Evolutionary conservation across 2,797 vertebrate genomes (phyloP), one percentile per base, ranked within the genome.

Genomic region (Delichon dasypus): DNA sequence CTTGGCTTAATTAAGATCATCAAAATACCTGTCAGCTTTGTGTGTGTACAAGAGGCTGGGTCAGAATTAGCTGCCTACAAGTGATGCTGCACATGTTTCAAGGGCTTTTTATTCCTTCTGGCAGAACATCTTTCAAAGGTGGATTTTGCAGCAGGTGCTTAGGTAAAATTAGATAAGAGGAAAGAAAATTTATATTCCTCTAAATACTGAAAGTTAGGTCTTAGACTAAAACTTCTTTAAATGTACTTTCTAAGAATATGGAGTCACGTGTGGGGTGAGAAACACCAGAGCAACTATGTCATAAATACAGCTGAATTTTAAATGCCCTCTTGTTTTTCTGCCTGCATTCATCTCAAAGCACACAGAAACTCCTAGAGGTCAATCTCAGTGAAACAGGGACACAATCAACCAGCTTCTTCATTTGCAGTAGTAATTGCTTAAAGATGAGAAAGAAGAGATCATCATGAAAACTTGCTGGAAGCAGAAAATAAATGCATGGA

Each of bases 1-100:
- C 45, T 71, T 85, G 29, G 23, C 27, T 83, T 93, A 87, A 93
- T 93, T 89, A 92, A 85, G 89, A 73, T 10, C 42, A 71, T 53
- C 77, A 71, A 54, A 94, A 77, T 34, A 85, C 0, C 8, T 67
- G 75, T 83, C 64, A 83, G 23, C 12, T 61, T 36, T 71, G 36
- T n/a, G 20, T 48, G 6, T 13, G 16, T 30, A 32, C 32, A n/a
- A 61, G 57, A 64, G 16, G 34, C 53, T 51, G 27, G 38, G 8
- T 16, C 94, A 57, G 48, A 95, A 77, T 60, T 60, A 57, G 34
- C 42, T 71, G 0, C 32, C 34, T 60, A 9, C 4, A 73, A 48
- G 48, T 32, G 34, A n/a, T 86, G 55, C 32, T 84, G 42, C 45
- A 22, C 4, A 1, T 34, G 26, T 53, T 68, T 57, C 42, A 53